Evolutionary conservation across 1,140 invertebrate genomes (phyloP).

Genomic region (Globodera rostochiensis): DNA sequence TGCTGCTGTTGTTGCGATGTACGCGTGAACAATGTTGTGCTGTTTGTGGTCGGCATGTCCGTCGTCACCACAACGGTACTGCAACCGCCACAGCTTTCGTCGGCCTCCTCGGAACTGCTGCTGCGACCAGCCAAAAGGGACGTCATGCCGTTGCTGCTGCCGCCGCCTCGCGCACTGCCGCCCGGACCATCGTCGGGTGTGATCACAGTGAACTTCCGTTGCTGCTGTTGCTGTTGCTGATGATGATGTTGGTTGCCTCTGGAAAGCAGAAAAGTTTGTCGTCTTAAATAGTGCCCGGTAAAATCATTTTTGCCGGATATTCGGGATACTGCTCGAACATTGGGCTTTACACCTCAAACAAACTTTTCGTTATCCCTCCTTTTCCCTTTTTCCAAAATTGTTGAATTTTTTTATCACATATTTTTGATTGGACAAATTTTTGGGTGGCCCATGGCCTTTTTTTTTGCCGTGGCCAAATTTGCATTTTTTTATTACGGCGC

Average conservation of each 20-base stretch:
- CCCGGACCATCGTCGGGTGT: not conserved
- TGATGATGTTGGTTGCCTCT: slow-evolving; percentile 7
- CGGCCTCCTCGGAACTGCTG: not conserved
- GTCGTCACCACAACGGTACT: not conserved
- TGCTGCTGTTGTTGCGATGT: not conserved
- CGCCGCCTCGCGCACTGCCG: not conserved
- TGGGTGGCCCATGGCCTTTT: too few relatives aligned
- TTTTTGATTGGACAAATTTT: too few relatives aligned
- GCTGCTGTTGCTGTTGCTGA: slow-evolving; percentile 8
- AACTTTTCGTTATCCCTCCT: too few relatives aligned
- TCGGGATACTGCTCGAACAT: too few relatives aligned
- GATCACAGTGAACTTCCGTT: slow-evolving; percentile 27
- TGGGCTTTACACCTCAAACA: too few relatives aligned
- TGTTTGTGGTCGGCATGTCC: not conserved
- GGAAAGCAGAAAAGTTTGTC: too few relatives aligned
- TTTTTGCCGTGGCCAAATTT: too few relatives aligned
- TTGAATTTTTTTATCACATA: too few relatives aligned
- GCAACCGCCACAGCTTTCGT: not conserved
- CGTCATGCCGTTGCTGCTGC: not conserved
- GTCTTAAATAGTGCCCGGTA: too few relatives aligned
- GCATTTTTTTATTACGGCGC: too few relatives aligned
- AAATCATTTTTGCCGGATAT: too few relatives aligned
- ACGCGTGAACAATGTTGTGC: not conserved
- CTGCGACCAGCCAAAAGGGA: not conserved
- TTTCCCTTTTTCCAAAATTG: too few relatives aligned